Evolutionary conservation across 2,797 vertebrate genomes (phyloP).

Genomic region (Erithacus rubecula): DNA sequence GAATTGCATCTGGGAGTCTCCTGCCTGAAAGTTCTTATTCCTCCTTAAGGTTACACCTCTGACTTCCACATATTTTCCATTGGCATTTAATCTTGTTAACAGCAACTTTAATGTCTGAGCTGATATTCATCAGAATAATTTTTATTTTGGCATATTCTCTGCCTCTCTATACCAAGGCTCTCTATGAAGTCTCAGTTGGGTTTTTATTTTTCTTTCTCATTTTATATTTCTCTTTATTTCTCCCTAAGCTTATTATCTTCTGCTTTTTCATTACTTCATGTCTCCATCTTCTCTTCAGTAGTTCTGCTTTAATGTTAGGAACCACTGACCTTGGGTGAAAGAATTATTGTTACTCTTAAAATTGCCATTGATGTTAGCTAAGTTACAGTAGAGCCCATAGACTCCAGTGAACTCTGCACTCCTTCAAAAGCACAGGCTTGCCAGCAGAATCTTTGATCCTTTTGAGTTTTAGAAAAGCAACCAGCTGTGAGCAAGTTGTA

Average conservation of each 20-base stretch:
- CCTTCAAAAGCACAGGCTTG: neutral
- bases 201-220: neutral
- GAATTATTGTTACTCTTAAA: neutral
- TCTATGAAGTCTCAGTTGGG: neutral
- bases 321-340: neutral
- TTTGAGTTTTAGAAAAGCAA: neutral
- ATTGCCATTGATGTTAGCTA: neutral
- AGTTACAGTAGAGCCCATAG: neutral
- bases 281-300: neutral
- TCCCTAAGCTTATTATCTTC: neutral
- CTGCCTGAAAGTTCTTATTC: neutral
- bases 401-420: neutral
- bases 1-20: neutral
- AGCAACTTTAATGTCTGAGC: neutral
- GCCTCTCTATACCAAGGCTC: neutral
- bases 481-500: neutral
- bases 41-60: neutral
- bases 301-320: neutral
- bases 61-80: neutral
- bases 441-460: neutral
- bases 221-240: neutral
- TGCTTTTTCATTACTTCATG: neutral
- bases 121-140: neutral
- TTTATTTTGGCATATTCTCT: neutral
- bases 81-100: neutral